A percentile compares a stretch with the other conserved stretches of the same genome.
phyloP scores from a whole-genome alignment of 2,113 vertebrate species.

The Elephas maximus region DNA sequence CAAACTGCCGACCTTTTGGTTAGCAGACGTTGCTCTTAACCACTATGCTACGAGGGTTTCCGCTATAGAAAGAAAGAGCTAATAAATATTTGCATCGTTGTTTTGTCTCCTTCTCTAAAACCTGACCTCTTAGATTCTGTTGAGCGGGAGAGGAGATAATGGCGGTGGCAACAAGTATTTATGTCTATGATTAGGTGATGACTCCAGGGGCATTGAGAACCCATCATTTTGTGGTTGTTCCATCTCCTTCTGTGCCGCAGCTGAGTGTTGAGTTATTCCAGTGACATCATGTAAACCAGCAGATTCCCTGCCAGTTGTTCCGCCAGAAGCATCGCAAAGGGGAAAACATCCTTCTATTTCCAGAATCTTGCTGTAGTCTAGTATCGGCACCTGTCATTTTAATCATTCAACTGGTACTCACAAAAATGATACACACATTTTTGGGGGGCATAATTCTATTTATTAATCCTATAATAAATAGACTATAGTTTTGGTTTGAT shows the following conservation, averaged over 20 bases:
- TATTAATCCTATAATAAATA: not conserved
- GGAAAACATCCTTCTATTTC: not conserved
- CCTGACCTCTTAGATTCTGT: not conserved
- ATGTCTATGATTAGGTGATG: not conserved
- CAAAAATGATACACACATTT: too few relatives aligned
- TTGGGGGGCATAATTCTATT: not conserved
- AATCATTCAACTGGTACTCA: not conserved
- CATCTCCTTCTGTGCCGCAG: not conserved
- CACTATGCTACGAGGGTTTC: too few relatives aligned
- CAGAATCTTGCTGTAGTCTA: not conserved
- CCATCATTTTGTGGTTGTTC: not conserved
- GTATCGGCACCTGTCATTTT: not conserved
- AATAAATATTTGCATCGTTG: not conserved
- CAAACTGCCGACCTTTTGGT: too few relatives aligned
- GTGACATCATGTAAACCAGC: not conserved
- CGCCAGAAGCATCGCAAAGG: not conserved
- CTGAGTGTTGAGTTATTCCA: not conserved
- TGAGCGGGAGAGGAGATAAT: not conserved
- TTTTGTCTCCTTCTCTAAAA: not conserved
- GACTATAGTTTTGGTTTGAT: not conserved
- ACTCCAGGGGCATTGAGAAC: not conserved
- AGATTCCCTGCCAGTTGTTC: not conserved
- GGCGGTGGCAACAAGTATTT: not conserved
- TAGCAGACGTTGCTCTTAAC: too few relatives aligned
- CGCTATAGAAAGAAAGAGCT: not conserved